phyloP scores from a whole-genome alignment of 2,797 vertebrate species.

The Microchirus variegatus region DNA sequence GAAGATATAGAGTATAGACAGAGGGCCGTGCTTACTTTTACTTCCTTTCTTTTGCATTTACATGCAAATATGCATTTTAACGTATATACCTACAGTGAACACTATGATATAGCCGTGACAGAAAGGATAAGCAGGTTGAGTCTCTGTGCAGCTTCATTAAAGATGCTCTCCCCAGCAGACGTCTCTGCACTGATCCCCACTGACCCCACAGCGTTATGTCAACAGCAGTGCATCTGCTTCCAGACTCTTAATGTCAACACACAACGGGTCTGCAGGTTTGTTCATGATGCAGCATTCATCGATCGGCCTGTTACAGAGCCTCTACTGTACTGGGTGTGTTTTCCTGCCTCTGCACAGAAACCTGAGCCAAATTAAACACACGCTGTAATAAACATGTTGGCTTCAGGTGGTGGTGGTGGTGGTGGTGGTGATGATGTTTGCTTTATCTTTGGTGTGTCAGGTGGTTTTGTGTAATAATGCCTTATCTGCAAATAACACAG shows the following conservation, averaged over 20 bases:
- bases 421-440: background rate
- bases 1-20: too few relatives aligned
- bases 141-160: too few relatives aligned
- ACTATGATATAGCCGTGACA: too few relatives aligned
- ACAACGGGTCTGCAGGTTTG: background rate
- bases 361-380: slow-evolving; percentile 20
- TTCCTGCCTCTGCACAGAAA: slow-evolving; percentile 31
- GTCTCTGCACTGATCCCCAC: background rate
- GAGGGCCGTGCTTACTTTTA: too few relatives aligned
- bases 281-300: slow-evolving; percentile 39
- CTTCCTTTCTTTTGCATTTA: too few relatives aligned
- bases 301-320: slow-evolving; percentile 46
- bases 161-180: too few relatives aligned
- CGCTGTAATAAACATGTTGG: background rate
- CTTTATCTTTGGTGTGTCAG: background rate
- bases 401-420: background rate
- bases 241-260: background rate
- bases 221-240: slow-evolving; percentile 5
- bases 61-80: too few relatives aligned
- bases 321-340: slow-evolving; percentile 13
- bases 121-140: too few relatives aligned
- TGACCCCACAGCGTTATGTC: slow-evolving; percentile 2
- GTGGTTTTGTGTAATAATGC: background rate
- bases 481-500: slow-evolving; percentile 1
- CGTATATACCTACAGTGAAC: too few relatives aligned